These are phyloP conservation scores for Mesitornis unicolor DNA, from an alignment of 2,113 vertebrate genomes.

Conservation along the genomic window DNA sequence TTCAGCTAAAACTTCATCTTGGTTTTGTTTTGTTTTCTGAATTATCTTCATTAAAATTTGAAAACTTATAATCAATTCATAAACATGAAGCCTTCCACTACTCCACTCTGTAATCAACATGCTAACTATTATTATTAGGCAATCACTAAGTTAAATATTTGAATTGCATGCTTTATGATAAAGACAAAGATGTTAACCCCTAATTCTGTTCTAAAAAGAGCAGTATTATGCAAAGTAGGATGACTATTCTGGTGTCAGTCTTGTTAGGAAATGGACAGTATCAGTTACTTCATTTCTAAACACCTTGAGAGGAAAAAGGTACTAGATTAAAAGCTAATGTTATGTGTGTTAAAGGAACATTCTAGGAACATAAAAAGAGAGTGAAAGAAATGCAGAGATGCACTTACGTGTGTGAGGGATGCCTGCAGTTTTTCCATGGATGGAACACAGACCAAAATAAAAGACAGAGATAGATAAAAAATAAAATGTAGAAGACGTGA, in stretches of 20 bases:
- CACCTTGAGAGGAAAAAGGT: neutral
- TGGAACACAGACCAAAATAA: constrained; percentile 81
- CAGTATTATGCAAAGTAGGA: neutral
- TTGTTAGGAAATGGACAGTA: constrained; percentile 59
- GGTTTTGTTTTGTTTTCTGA: neutral
- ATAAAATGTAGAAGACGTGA: constrained; percentile 75
- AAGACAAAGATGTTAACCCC: constrained; percentile 34
- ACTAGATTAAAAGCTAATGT: constrained; percentile 61
- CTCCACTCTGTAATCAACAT: neutral
- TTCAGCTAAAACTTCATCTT: neutral
- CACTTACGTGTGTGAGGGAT: constrained; percentile 94
- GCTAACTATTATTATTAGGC: neutral
- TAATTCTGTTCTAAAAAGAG: constrained; percentile 18
- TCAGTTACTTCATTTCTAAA: constrained; percentile 44
- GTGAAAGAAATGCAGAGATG: constrained; percentile 67
- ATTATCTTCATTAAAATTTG: neutral
- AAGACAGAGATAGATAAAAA: constrained; percentile 69
- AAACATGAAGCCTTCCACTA: neutral
- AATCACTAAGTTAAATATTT: constrained; percentile 7
- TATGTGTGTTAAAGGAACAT: constrained; percentile 52
- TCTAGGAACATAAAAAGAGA: constrained; percentile 34
- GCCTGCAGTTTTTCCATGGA: constrained; percentile 86
- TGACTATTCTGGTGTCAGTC: constrained; percentile 66
- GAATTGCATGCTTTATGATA: constrained; percentile 64
- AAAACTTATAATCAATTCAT: neutral